Evolutionary conservation across 2,888 invertebrate genomes (phyloP), one percentile per base, ranked within the genome.

Genomic region (Marasmarcha lunaedactyla): DNA sequence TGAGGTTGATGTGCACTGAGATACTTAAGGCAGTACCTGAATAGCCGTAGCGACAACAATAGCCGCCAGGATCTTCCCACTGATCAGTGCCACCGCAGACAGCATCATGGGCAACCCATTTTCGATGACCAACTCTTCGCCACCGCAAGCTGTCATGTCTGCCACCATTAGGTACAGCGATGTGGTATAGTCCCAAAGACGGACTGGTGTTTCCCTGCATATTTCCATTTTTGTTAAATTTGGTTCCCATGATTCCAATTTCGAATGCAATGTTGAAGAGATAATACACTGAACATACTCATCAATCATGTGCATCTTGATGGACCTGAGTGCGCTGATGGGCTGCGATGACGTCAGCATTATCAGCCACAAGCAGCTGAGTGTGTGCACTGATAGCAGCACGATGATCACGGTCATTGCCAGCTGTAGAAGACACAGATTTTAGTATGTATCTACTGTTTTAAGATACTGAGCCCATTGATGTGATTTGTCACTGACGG

Each of bases 61-160:
- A 1, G 74, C 66, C 0, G 78, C 76, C 13, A 81, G 49, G 55
- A 79, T 69, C 50, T 78, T 79, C n/a, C 81, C 76, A 30, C 63
- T 67, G 14, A 78, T 48, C 2, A 78, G 54, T 14, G 63, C 61
- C 1, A 71, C 15, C 0, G 59, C 62, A n/a, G 77, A 46, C 10
- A 83, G 69, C 6, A 46, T 11, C 59, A 69, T 65, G 0, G 76
- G 55, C 1, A 61, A 6, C 1, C 61, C 38, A 0, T 56, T 54
- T 2, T 62, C 55, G 0, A 79, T 53, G 1, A 61, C 40, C 25
- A 66, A 72, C 48, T 83, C 81, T 41, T 83, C 79, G 0, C 72
- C 69, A 0, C 81, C 81, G 0, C 78, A 69, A 1, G 61, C 53
- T 1, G 79, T 74, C 37, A 81, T 46, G 36, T 64, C 63, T 0